A percentile compares a stretch with the other conserved stretches of the same genome.
These are phyloP conservation scores for Graphium colonna DNA, from an alignment of 2,888 invertebrate genomes.

Conservation along the genomic window DNA sequence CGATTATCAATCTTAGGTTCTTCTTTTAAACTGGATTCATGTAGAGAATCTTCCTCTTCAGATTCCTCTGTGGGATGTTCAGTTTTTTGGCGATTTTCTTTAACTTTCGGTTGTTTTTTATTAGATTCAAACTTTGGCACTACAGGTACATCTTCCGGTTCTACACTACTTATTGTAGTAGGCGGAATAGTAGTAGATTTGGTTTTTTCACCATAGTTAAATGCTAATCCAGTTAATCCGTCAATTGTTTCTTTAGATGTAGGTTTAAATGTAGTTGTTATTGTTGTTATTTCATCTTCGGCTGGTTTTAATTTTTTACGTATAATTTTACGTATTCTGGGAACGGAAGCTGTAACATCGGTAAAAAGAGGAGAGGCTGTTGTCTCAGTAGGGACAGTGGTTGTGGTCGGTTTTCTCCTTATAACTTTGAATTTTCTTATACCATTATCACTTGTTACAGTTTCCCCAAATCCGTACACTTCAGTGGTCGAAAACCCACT, in stretches of 20 bases:
- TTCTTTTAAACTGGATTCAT: not conserved
- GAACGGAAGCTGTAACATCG: constrained; percentile 13
- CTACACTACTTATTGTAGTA: constrained; percentile 1
- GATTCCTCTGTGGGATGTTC: not conserved
- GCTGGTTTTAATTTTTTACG: constrained; percentile 17
- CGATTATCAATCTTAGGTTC: not conserved
- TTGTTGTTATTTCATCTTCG: constrained; percentile 4
- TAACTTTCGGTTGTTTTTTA: constrained; percentile 15
- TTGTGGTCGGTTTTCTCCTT: constrained; percentile 12
- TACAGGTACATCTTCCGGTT: constrained; percentile 10
- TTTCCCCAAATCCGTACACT: constrained; percentile 4
- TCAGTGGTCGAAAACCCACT: constrained; percentile 7
- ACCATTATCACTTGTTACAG: constrained; percentile 14
- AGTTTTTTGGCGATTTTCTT: not conserved
- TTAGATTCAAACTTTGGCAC: constrained; percentile 20
- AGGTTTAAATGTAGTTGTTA: constrained; percentile 7
- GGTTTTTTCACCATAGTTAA: constrained; percentile 21
- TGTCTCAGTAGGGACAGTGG: constrained; percentile 6
- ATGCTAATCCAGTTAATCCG: not conserved
- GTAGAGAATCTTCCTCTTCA: not conserved
- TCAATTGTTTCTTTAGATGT: not conserved
- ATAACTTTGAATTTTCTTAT: constrained; percentile 19
- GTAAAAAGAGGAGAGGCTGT: constrained; percentile 1
- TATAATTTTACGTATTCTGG: constrained; percentile 20
- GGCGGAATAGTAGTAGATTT: constrained; percentile 10